phyloP scores from a whole-genome alignment of 2,888 invertebrate species.

The Deilephila elpenor region DNA sequence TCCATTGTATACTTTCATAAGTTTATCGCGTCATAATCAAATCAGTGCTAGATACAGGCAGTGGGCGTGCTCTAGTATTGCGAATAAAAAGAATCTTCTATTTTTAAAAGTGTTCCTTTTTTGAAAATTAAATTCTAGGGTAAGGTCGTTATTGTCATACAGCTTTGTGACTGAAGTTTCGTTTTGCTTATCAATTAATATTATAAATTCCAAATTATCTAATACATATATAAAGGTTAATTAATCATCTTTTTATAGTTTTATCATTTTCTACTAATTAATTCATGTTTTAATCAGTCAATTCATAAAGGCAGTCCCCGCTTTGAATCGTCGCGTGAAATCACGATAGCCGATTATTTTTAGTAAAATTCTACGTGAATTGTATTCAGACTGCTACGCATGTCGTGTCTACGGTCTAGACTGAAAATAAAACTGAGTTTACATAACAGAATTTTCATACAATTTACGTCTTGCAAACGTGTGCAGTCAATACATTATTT shows the following conservation, averaged over 20 bases:
- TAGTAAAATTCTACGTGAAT: slow-evolving; percentile 55
- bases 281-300: not conserved
- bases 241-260: not conserved
- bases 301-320: not conserved
- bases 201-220: too few species aligned
- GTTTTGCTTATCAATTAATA: too few species aligned
- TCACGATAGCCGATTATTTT: slow-evolving; percentile 50
- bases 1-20: slow-evolving; percentile 68
- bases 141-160: too few species aligned
- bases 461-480: not conserved
- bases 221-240: too few species aligned
- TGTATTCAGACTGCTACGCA: slow-evolving; percentile 1
- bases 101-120: not conserved
- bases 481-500: slow-evolving; percentile 1
- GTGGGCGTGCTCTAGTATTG: slow-evolving; percentile 26
- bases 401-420: slow-evolving; percentile 23
- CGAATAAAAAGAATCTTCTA: slow-evolving; percentile 18
- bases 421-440: slow-evolving; percentile 14
- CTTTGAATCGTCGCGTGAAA: not conserved
- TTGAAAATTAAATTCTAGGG: not conserved
- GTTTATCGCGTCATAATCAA: slow-evolving; percentile 60
- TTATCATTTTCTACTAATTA: not conserved
- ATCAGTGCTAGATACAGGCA: slow-evolving; percentile 56
- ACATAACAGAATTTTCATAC: slow-evolving; percentile 4
- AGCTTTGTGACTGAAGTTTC: not conserved